phyloP scores from a whole-genome alignment of 2,797 vertebrate genomes.

The Epinephelus coioides region DNA sequence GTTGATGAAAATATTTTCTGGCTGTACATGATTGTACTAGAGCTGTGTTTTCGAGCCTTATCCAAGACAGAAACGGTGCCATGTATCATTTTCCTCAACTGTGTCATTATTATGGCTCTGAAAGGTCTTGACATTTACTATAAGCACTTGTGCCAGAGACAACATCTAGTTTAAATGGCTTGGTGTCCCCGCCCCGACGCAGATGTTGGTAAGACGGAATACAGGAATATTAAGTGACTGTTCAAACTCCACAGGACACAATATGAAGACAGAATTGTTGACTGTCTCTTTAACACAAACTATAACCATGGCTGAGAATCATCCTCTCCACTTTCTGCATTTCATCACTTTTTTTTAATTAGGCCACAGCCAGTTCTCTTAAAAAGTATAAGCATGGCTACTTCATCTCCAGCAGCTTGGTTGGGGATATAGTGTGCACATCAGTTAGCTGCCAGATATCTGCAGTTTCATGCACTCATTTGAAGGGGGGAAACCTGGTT shows the following conservation, averaged over 20 bases:
- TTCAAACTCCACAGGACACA: constrained; percentile 45
- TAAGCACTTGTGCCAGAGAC: constrained; percentile 73
- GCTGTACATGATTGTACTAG: constrained; percentile 60
- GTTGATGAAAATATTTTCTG: constrained; percentile 77
- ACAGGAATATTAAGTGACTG: constrained; percentile 54
- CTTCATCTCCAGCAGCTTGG: constrained; percentile 60
- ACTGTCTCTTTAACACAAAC: constrained; percentile 52
- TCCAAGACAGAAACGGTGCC: constrained; percentile 54
- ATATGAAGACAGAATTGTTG: constrained; percentile 52
- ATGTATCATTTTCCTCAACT: constrained; percentile 74
- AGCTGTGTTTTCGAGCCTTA: constrained; percentile 54
- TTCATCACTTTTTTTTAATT: constrained; percentile 77
- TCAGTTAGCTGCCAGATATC: constrained; percentile 68
- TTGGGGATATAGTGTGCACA: constrained; percentile 47
- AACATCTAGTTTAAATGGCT: constrained; percentile 66
- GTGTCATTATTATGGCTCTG: constrained; percentile 76
- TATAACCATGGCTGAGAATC: constrained; percentile 43
- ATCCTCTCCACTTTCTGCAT: constrained; percentile 52
- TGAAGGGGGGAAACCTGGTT: constrained; percentile 60
- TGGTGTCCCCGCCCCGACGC: constrained; percentile 22
- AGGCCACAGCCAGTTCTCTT: constrained; percentile 49
- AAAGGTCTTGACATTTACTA: constrained; percentile 85
- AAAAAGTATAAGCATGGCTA: constrained; percentile 46
- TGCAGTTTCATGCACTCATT: constrained; percentile 60
- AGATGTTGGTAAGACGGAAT: constrained; percentile 38